phyloP scores from a whole-genome alignment of 2,113 vertebrate genomes.

The Ammodytes marinus region DNA sequence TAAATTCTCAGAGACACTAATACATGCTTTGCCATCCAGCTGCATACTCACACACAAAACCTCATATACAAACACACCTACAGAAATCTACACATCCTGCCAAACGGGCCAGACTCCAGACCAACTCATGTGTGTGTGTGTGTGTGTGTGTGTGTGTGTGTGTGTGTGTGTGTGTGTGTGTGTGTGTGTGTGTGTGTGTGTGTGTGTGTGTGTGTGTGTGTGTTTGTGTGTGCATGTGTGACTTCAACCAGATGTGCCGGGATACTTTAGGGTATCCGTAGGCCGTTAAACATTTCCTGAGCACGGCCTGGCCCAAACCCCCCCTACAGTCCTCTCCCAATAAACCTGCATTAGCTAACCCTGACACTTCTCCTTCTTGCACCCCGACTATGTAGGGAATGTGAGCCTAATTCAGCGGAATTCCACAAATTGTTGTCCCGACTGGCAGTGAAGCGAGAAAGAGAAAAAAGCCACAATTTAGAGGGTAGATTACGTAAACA shows the following conservation, averaged over 20 bases:
- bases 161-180: conserved; percentile 48
- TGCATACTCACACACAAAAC: conserved; percentile 43
- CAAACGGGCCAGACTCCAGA: conserved; percentile 21
- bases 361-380: conserved; percentile 13
- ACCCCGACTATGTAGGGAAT: conserved; percentile 48
- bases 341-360: conserved; percentile 53
- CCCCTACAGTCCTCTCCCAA: conserved; percentile 14
- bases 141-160: conserved; percentile 42
- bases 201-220: no score
- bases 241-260: conserved; percentile 71
- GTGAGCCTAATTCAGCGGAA: conserved; percentile 52
- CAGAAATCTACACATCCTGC: conserved; percentile 35
- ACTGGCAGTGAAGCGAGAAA: conserved; percentile 29
- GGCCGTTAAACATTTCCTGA: conserved; percentile 76
- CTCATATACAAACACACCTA: conserved; percentile 52
- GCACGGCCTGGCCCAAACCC: conserved; percentile 22
- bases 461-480: conserved; percentile 41
- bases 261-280: conserved; percentile 63
- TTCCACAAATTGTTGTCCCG: conserved; percentile 68
- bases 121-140: conserved; percentile 41
- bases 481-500: conserved; percentile 39
- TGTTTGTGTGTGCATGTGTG: conserved; percentile 43
- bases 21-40: conserved; percentile 36
- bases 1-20: conserved; percentile 28
- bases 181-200: conserved; percentile 20